phyloP scores from a whole-genome alignment of 2,888 invertebrate genomes.

The Drosophila hamatofila region DNA sequence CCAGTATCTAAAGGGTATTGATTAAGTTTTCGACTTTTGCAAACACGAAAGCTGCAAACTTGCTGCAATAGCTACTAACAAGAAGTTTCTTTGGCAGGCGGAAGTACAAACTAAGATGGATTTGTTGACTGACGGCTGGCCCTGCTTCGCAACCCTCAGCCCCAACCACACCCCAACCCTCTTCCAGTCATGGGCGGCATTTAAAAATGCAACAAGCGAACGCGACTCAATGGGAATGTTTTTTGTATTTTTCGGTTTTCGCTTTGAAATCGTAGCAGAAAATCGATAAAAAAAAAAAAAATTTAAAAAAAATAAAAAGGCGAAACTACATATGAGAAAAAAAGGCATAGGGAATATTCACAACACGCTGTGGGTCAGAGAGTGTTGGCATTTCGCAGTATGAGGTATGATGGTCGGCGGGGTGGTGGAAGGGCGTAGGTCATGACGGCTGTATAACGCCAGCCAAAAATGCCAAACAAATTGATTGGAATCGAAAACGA shows the following conservation, averaged over 20 bases:
- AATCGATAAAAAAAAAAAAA: constrained; percentile 54
- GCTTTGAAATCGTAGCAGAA: constrained; percentile 39
- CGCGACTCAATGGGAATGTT: constrained; percentile 36
- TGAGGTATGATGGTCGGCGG: not conserved
- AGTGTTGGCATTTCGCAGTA: constrained; percentile 20
- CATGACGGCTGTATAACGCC: constrained; percentile 33
- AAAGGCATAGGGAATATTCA: constrained; percentile 33
- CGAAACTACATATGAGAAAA: constrained; percentile 21
- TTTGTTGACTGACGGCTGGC: constrained; percentile 12
- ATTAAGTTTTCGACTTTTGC: constrained; percentile 9
- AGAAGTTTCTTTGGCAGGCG: constrained; percentile 48
- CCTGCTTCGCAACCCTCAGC: not conserved
- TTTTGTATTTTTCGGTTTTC: constrained; percentile 31
- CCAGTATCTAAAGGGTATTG: not conserved
- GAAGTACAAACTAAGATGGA: constrained; percentile 53
- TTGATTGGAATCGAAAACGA: constrained; percentile 79
- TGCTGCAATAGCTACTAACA: constrained; percentile 31
- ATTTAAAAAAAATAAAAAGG: constrained; percentile 4
- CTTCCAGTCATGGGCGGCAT: constrained; percentile 23
- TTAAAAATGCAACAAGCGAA: constrained; percentile 76
- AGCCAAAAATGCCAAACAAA: constrained; percentile 77
- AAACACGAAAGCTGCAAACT: constrained; percentile 17
- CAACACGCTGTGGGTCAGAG: constrained; percentile 22
- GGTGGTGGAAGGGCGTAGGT: not conserved
- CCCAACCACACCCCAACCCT: not conserved